Conservation (phyloP, 1,140 invertebrate species). For the Drosophila rufa region DNA sequence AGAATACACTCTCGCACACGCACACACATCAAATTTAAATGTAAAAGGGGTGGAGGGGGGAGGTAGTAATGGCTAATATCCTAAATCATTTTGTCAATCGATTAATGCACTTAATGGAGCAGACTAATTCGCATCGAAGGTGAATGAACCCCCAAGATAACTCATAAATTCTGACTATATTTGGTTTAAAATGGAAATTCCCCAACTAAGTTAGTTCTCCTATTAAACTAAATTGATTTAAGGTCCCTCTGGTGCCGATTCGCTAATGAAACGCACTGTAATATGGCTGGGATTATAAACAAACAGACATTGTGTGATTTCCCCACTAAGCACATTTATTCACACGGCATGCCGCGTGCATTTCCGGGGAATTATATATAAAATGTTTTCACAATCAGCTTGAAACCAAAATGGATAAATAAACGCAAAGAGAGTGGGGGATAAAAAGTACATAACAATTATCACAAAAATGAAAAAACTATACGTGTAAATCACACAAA, state of each 20-base stretch:
- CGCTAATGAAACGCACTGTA: slow-evolving; percentile 2
- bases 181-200: slow-evolving; percentile 2
- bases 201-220: not conserved
- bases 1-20: slow-evolving; percentile 39
- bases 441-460: slow-evolving; percentile 40
- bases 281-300: slow-evolving; percentile 5
- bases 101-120: slow-evolving; percentile 51
- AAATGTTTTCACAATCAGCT: slow-evolving; percentile 31
- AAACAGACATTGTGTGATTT: slow-evolving; percentile 24
- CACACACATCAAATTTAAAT: slow-evolving; percentile 50
- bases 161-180: slow-evolving; percentile 7
- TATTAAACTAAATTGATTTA: slow-evolving; percentile 10
- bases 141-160: not conserved
- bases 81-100: slow-evolving; percentile 52
- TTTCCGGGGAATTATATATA: slow-evolving; percentile 40
- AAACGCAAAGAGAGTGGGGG: not conserved
- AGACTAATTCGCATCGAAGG: slow-evolving; percentile 32
- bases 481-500: slow-evolving; percentile 45
- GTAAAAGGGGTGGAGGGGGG: slow-evolving; percentile 3
- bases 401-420: slow-evolving; percentile 20
- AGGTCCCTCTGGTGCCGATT: slow-evolving; percentile 1
- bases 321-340: slow-evolving; percentile 48
- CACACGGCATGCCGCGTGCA: slow-evolving; percentile 39
- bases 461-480: slow-evolving; percentile 20
- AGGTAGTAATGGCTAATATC: slow-evolving; percentile 11